phyloP scores from a whole-genome alignment of 1,140 invertebrate genomes.

The Drosophila rufa region DNA sequence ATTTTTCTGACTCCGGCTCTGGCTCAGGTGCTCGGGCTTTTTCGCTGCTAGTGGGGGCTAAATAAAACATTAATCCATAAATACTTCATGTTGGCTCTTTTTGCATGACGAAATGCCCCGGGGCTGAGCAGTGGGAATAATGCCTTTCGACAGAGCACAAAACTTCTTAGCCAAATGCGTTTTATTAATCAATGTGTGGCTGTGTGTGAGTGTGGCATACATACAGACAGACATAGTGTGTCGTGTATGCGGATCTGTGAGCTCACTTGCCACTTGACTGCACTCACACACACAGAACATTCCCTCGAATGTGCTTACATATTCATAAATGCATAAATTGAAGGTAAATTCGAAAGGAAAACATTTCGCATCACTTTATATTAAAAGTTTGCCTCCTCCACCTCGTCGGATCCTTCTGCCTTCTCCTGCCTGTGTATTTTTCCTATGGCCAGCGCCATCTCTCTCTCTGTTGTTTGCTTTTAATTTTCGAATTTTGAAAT shows the following conservation, averaged over 20 bases:
- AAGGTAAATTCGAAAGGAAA: conserved; percentile 83
- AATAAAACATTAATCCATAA: conserved; percentile 55
- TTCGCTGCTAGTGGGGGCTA: conserved; percentile 2
- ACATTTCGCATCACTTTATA: conserved; percentile 82
- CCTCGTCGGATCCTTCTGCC: background rate
- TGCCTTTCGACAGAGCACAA: conserved; percentile 51
- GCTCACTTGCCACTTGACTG: conserved; percentile 73
- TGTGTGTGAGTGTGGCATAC: conserved; percentile 6
- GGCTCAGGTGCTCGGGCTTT: background rate
- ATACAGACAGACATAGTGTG: conserved; percentile 1
- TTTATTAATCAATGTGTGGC: conserved; percentile 77
- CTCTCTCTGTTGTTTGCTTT: conserved; percentile 75
- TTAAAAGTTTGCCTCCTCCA: conserved; percentile 62
- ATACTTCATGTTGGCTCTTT: conserved; percentile 41
- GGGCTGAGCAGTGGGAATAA: conserved; percentile 52
- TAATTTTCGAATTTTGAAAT: conserved; percentile 84
- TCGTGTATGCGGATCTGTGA: conserved; percentile 45
- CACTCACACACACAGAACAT: conserved; percentile 47
- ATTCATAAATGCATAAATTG: conserved; percentile 84
- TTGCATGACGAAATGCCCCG: conserved; percentile 46
- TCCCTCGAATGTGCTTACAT: conserved; percentile 74
- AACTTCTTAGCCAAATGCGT: conserved; percentile 79
- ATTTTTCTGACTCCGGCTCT: conserved; percentile 6
- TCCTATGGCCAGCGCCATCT: conserved; percentile 56
- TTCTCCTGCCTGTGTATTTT: conserved; percentile 45